A percentile compares a stretch with the other conserved stretches of the same genome.
These are phyloP conservation scores for Leucophenga varia DNA, from an alignment of 1,140 invertebrate species.

Conservation along the genomic window DNA sequence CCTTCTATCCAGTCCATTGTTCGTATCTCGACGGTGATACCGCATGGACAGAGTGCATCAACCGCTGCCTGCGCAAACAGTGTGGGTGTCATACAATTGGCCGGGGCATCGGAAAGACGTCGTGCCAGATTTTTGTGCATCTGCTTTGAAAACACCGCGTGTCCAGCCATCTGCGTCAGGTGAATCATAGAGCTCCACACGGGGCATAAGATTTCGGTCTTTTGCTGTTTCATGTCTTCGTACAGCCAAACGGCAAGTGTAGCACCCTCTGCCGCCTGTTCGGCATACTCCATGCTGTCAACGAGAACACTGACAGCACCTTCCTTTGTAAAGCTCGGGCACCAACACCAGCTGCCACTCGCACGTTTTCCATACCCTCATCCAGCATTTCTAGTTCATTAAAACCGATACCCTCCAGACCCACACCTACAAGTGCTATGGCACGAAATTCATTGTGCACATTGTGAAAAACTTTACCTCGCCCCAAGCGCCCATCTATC, in stretches of 20 bases:
- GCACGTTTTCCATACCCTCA: conserved; percentile 60
- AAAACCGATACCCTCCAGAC: conserved; percentile 63
- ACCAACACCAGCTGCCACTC: conserved; percentile 59
- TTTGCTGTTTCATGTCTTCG: conserved; percentile 63
- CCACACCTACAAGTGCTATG: conserved; percentile 69
- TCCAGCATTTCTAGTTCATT: conserved; percentile 68
- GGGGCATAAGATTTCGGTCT: conserved; percentile 56
- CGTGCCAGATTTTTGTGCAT: conserved; percentile 84
- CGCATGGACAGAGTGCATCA: conserved; percentile 58
- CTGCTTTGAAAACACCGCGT: conserved; percentile 70
- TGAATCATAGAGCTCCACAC: conserved; percentile 56
- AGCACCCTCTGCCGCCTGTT: too few species aligned
- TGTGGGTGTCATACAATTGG: conserved; percentile 84
- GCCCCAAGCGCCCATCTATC: conserved; percentile 55
- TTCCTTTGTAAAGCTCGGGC: conserved; percentile 61
- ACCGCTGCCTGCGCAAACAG: conserved; percentile 69
- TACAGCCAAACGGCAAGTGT: conserved; percentile 65
- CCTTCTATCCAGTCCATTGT: conserved; percentile 71
- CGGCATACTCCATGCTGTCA: conserved; percentile 71
- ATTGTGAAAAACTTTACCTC: conserved; percentile 64
- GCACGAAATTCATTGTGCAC: conserved; percentile 63
- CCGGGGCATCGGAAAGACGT: conserved; percentile 74
- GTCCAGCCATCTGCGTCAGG: conserved; percentile 64
- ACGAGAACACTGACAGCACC: conserved; percentile 62
- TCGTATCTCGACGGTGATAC: conserved; percentile 66